These are phyloP conservation scores for Zoroaster sp. DNA, from an alignment of 53 echinoderm and acorn worm genomes.

Conservation along the genomic window DNA sequence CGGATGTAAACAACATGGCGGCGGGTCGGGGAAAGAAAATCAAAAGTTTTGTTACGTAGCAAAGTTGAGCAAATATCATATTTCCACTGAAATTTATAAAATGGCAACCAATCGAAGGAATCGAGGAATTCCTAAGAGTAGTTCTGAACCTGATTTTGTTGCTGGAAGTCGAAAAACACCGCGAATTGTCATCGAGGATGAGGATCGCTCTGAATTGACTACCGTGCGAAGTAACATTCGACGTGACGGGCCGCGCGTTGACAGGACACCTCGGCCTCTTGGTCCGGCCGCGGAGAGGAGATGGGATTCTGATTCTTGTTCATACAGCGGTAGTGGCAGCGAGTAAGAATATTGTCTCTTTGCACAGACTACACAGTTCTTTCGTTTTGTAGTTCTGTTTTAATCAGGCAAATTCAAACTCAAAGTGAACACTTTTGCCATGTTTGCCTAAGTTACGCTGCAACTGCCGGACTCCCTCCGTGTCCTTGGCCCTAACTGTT, in stretches of 20 bases:
- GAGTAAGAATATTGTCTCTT: conserved; percentile 19
- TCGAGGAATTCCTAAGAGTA: conserved; percentile 16
- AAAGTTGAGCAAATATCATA: background rate
- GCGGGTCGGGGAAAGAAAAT: background rate
- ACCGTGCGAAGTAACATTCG: background rate
- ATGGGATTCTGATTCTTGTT: conserved; percentile 41
- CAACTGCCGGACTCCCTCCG: too few species aligned
- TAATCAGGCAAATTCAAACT: too few species aligned
- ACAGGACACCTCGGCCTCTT: background rate
- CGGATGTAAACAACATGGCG: conserved; percentile 76
- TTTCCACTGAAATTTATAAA: background rate
- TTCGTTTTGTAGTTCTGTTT: too few species aligned
- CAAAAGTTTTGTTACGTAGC: background rate
- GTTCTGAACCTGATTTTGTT: conserved; percentile 31
- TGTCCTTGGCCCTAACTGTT: too few species aligned
- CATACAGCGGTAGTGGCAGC: conserved; percentile 56
- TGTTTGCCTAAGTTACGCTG: too few species aligned
- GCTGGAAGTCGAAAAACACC: conserved; percentile 37
- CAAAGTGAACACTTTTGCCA: too few species aligned
- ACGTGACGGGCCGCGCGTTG: background rate
- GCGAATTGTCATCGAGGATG: conserved; percentile 46
- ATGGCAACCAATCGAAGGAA: conserved; percentile 39
- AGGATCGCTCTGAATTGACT: background rate
- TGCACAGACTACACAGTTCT: too few species aligned
- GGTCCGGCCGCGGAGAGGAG: background rate